Evolutionary conservation across 2,888 invertebrate genomes (phyloP), one percentile per base, ranked within the genome.

Genomic region (Amaurobius ferox): DNA sequence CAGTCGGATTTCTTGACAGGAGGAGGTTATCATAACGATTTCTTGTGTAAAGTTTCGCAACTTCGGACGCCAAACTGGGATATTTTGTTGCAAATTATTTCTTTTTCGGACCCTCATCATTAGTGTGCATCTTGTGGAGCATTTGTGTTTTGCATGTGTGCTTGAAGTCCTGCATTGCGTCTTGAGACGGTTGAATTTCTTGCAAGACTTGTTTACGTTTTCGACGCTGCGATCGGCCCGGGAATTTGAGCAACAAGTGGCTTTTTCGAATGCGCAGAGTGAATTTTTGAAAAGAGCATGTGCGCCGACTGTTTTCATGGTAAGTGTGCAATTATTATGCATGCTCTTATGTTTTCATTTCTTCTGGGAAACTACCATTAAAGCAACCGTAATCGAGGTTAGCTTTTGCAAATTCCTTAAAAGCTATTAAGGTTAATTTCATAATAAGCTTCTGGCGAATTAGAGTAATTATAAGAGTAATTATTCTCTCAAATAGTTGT

Each of bases 191-290:
- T 70, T 76, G 30, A 35, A 72, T 66, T 77, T 55, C 66, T 40
- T 16, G 40, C 70, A 23, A 70, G 76, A 76, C 66, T 61, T 55
- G 71, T 79, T 79, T 66, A 68, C 76, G 70, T 35, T 71, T 62
- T 76, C 76, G 73, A 35, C 35, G 23, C 40, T 39, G 39, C 32
- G 11, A 2, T 39, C 40, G 11, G 70, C 77, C 83, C 77, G 72
- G 83, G 83, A 72, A 83, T 77, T 74, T 77, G 30, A 66, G 44
- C 66, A 66, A 76, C 70, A 67, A 71, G 76, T 70, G 55, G 55
- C 23, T 9, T 16, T 44, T 44, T 44, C 44, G 55, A 23, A 76
- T 61, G 66, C 48, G 72, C 30, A 55, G 68, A 55, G 78, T 73
- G 80, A 67, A 39, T 80, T 64, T 30, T 30, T 32, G 32, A 66